Conservation (phyloP, 1,140 invertebrate species). For the Nymphalis io region DNA sequence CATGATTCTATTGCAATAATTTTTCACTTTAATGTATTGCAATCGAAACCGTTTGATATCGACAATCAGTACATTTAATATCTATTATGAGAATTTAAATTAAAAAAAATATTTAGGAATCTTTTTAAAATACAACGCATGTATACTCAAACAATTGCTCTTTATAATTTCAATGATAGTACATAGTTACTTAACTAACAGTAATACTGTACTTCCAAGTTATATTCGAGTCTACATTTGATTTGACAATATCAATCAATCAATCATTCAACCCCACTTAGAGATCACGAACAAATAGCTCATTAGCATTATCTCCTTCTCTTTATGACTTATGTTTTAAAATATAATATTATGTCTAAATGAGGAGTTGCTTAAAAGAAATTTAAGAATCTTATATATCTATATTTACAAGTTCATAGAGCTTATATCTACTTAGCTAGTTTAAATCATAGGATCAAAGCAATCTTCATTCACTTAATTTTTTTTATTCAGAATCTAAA, state of each 20-base stretch:
- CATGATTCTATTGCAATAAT: not conserved
- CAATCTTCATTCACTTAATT: too few species aligned
- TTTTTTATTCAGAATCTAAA: too few species aligned
- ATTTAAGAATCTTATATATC: not conserved
- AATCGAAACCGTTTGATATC: not conserved
- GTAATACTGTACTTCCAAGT: conserved; percentile 63
- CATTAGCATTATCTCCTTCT: conserved; percentile 28
- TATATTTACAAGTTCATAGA: conserved; percentile 40
- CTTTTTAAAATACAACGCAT: not conserved
- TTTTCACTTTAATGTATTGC: not conserved
- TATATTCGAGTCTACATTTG: conserved; percentile 49
- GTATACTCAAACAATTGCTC: not conserved
- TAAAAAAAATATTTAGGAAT: too few species aligned
- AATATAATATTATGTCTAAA: too few species aligned
- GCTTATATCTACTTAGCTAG: not conserved
- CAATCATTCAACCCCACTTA: conserved; percentile 23
- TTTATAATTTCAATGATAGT: too few species aligned
- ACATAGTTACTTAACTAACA: conserved; percentile 22
- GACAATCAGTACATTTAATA: not conserved
- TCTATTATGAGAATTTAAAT: not conserved
- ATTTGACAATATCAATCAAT: conserved; percentile 10
- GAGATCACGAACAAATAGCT: conserved; percentile 44
- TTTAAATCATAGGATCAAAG: conserved; percentile 8
- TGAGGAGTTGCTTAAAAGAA: conserved; percentile 42
- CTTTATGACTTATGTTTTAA: conserved; percentile 13